phyloP scores from a whole-genome alignment of 2,888 invertebrate genomes.

The Watsonalla binaria region DNA sequence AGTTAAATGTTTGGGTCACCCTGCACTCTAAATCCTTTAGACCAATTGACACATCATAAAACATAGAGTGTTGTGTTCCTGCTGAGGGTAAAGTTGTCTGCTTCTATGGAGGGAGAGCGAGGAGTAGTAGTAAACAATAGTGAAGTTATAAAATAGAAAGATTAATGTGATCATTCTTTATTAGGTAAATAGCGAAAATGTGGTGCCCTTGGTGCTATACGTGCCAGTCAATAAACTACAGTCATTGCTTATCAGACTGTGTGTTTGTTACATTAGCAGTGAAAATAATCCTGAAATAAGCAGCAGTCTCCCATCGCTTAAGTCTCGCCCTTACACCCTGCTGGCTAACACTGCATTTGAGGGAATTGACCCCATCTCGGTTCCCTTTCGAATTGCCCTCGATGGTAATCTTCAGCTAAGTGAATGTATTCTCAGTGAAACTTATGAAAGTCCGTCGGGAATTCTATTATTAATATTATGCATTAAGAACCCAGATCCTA shows the following conservation, averaged over 20 bases:
- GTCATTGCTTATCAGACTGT: no score
- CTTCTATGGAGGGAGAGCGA: no score
- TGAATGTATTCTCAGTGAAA: conserved; percentile 61
- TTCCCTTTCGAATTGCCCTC: conserved; percentile 60
- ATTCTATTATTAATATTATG: conserved; percentile 37
- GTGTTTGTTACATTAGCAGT: no score
- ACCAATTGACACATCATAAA: neutral
- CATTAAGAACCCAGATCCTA: conserved; percentile 21
- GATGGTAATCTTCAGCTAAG: conserved; percentile 64
- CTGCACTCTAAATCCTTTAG: neutral
- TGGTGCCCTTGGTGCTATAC: no score
- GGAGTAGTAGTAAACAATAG: no score
- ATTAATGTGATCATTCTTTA: no score
- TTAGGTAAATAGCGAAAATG: no score
- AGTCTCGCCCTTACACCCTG: conserved; percentile 9
- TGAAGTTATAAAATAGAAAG: no score
- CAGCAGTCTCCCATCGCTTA: conserved; percentile 11
- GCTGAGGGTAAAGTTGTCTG: no score
- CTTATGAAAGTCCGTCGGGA: conserved; percentile 48
- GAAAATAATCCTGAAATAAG: neutral
- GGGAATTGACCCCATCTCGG: conserved; percentile 60
- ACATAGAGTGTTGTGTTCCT: no score
- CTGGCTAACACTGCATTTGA: conserved; percentile 32
- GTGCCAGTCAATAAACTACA: no score
- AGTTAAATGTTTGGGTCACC: no score